Conservation (phyloP, 1,140 invertebrate genomes). For the Neotoxoptera formosana region DNA sequence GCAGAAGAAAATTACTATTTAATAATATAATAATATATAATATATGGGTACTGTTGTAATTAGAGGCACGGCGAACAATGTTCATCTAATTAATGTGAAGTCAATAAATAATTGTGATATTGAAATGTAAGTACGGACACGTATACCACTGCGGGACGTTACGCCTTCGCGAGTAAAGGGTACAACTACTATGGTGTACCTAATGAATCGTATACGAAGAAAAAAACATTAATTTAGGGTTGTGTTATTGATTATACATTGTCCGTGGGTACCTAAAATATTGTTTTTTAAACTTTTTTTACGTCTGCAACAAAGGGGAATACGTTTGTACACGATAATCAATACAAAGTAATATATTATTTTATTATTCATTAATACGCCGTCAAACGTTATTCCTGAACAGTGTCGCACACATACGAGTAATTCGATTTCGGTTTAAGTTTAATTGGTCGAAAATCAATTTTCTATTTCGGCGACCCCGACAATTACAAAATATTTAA, state of each 20-base stretch:
- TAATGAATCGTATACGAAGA: background rate
- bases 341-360: background rate
- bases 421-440: background rate
- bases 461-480: background rate
- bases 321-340: background rate
- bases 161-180: background rate
- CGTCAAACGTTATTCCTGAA: background rate
- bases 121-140: background rate
- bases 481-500: background rate
- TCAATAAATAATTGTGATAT: constrained; percentile 12
- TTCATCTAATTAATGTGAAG: background rate
- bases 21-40: background rate
- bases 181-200: background rate
- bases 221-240: constrained; percentile 15
- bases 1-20: background rate
- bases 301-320: background rate
- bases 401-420: too few relatives aligned
- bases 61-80: background rate
- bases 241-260: background rate
- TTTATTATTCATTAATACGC: background rate
- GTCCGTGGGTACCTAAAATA: background rate
- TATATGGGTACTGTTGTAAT: background rate
- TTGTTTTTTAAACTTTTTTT: background rate
- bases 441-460: background rate
- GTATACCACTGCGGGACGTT: background rate